Evolutionary conservation across 2,797 vertebrate genomes (phyloP), one percentile per base, ranked within the genome.

Genomic region (Oreochromis mossambicus): DNA sequence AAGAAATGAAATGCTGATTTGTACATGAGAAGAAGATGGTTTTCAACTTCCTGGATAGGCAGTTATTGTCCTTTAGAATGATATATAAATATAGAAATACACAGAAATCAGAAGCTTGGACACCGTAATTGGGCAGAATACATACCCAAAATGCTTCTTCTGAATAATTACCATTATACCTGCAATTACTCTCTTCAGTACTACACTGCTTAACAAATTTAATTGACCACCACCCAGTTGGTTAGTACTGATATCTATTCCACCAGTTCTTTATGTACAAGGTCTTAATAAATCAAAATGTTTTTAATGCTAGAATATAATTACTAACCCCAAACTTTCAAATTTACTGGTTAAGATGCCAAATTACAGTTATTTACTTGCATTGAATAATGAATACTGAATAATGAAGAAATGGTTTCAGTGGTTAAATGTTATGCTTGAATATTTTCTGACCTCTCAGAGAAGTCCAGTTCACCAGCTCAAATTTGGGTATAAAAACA

Each of bases 141-240:
- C 5, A 52, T 77, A 36, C n/a, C 17, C 29, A 15, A 8, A 54
- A 55, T 55, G 41, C 34, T 26, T 54, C 55, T 36, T 81, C 51
- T 50, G 11, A 82, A 81, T 24, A 38, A 86, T 85, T 84, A 76
- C 26, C 51, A 68, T 54, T 83, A 79, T 75, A 84, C 90, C 84
- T 48, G 32, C 61, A 81, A 77, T 77, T 56, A 66, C 46, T 24
- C 77, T 82, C 38, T 43, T 85, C 56, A 36, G 8, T 38, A 17
- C 52, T 63, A 36, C 6, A 63, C 32, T n/a, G 58, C 58, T 63
- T 36, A 36, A 36, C 6, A 63, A 36, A 63, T 63, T 63, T 36
- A 61, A 34, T 36, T 36, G 32, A n/a, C 17, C 1, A 36, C 32
- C 58, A n/a, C 4, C 32, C 4, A n/a, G n/a, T 36, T 63, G 32